Evolutionary conservation across 2,797 vertebrate species (phyloP).

Genomic region (Denticeps clupeoides): DNA sequence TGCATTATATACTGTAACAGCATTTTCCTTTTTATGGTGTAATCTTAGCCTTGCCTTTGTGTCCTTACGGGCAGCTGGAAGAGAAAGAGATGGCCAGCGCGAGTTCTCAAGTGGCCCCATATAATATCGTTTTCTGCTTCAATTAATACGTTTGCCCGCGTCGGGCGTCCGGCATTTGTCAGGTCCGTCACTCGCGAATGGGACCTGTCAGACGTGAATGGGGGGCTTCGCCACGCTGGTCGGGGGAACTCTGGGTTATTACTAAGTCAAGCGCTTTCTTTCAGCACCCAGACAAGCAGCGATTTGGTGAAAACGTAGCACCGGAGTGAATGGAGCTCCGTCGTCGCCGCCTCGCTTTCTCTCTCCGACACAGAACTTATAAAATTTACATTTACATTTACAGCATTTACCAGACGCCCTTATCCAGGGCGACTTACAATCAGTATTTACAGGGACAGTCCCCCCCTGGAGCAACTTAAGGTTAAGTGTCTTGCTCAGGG

Average conservation of each 20-base stretch:
- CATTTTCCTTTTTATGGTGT: too few species aligned
- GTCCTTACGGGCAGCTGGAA: too few species aligned
- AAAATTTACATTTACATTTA: too few species aligned
- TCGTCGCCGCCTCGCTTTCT: too few species aligned
- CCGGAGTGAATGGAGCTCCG: slow-evolving; percentile 10
- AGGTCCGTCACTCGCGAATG: slow-evolving; percentile 20
- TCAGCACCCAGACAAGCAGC: slow-evolving; percentile 16
- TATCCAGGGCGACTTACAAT: too few species aligned
- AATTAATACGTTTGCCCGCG: slow-evolving; percentile 2
- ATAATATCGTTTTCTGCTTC: not conserved
- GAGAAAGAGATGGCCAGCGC: not conserved
- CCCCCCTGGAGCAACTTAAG: too few species aligned
- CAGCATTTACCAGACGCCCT: too few species aligned
- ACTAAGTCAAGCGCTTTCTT: slow-evolving; percentile 28
- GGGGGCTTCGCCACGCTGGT: slow-evolving; percentile 36
- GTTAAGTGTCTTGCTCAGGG: too few species aligned
- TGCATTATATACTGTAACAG: too few species aligned
- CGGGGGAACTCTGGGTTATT: slow-evolving; percentile 29
- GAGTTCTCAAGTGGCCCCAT: not conserved
- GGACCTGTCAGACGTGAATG: slow-evolving; percentile 38
- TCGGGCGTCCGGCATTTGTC: slow-evolving; percentile 2
- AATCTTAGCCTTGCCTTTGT: too few species aligned
- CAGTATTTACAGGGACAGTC: too few species aligned
- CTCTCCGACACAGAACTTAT: too few species aligned
- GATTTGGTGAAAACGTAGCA: slow-evolving; percentile 6